Conservation (phyloP, 2,888 invertebrate species). For the Leucania comma region DNA sequence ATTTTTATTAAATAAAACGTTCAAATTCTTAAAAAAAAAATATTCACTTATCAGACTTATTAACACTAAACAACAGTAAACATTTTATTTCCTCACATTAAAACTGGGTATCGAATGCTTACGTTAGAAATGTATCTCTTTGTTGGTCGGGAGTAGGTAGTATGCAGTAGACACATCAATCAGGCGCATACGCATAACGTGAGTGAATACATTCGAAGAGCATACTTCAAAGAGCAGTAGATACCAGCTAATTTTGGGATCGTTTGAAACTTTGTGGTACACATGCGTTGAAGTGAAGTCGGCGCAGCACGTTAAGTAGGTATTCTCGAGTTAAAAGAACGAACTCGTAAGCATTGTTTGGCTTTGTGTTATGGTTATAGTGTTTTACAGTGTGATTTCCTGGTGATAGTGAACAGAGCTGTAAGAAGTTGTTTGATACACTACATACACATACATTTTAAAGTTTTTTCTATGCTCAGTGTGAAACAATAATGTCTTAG, state of each 20-base stretch:
- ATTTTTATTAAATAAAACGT: background rate
- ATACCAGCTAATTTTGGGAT: slow-evolving; percentile 60
- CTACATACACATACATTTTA: too few relatives aligned
- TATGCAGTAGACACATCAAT: slow-evolving; percentile 56
- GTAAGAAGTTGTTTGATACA: background rate
- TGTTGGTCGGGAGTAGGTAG: slow-evolving; percentile 40
- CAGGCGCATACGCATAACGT: slow-evolving; percentile 55
- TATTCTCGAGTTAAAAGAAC: slow-evolving; percentile 29
- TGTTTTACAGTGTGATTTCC: background rate
- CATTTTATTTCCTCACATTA: slow-evolving; percentile 11
- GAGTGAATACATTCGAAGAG: slow-evolving; percentile 58
- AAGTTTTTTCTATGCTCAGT: too few relatives aligned
- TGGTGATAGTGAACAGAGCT: background rate
- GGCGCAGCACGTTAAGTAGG: slow-evolving; percentile 24
- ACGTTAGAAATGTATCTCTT: slow-evolving; percentile 34
- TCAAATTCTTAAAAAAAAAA: background rate
- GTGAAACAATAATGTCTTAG: too few relatives aligned
- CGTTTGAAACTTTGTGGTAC: slow-evolving; percentile 50
- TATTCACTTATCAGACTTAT: background rate
- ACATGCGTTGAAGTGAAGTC: slow-evolving; percentile 37
- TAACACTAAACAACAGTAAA: slow-evolving; percentile 11
- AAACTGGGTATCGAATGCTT: slow-evolving; percentile 23
- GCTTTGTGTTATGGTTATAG: background rate
- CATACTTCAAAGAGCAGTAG: slow-evolving; percentile 62
- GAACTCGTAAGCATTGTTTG: slow-evolving; percentile 2